Conservation (phyloP, 2,888 invertebrate genomes). For the Eupeodes latifasciatus region DNA sequence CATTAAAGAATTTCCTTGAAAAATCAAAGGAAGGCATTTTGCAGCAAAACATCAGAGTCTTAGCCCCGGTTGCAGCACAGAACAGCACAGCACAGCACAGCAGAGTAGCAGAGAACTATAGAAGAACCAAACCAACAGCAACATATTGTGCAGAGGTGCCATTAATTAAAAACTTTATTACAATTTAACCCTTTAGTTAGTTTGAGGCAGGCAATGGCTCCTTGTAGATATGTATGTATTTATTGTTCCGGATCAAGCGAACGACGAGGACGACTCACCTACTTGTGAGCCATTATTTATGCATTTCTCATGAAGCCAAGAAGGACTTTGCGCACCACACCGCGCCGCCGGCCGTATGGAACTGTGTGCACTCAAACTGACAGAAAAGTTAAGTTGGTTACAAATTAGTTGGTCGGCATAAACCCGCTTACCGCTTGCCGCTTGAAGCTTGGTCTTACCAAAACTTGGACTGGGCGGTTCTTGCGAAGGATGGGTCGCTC, state of each 20-base stretch:
- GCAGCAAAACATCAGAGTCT: conserved; percentile 24
- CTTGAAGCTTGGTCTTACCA: conserved; percentile 18
- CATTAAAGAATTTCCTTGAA: conserved; percentile 77
- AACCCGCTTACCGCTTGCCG: conserved; percentile 32
- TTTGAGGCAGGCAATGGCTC: conserved; percentile 69
- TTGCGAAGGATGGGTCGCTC: conserved; percentile 1
- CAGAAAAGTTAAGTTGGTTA: conserved; percentile 77
- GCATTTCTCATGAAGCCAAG: conserved; percentile 75
- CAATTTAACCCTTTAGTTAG: conserved; percentile 76
- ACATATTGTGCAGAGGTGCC: conserved; percentile 77
- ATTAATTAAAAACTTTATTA: conserved; percentile 77
- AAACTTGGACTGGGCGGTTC: conserved; percentile 25
- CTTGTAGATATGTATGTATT: conserved; percentile 53
- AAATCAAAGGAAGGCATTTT: conserved; percentile 75
- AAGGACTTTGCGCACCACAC: conserved; percentile 19
- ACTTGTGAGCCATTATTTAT: conserved; percentile 74
- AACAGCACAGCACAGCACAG: not conserved
- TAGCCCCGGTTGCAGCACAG: not conserved
- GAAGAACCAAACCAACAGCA: conserved; percentile 34
- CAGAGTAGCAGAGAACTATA: too few species aligned
- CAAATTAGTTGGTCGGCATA: conserved; percentile 75
- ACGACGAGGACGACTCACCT: conserved; percentile 73
- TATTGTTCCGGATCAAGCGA: conserved; percentile 74
- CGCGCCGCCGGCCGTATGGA: conserved; percentile 53
- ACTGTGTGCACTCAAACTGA: conserved; percentile 76